Percentiles rank a stretch among this genome's conserved stretches.
Evolutionary conservation across 35 echinoderm and acorn worm species (phyloP).

Genomic region (Apostichopus parvimensis): DNA sequence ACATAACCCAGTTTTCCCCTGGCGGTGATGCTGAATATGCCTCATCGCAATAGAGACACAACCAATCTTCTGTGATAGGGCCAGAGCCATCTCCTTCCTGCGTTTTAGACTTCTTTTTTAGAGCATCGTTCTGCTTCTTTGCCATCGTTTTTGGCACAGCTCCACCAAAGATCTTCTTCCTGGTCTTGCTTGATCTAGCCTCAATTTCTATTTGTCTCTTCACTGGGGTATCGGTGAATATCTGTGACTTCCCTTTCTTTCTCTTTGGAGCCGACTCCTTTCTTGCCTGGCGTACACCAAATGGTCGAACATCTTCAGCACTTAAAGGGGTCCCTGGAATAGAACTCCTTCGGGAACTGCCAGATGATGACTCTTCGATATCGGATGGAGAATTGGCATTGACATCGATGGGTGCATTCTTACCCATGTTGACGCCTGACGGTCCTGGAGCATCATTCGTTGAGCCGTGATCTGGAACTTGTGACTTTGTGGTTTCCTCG

Average conservation of each 20-base stretch:
- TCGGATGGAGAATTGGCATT: neutral
- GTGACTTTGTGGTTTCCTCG: neutral
- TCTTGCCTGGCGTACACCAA: neutral
- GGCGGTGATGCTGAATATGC: neutral
- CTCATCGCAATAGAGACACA: conserved; percentile 16
- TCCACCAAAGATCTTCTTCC: neutral
- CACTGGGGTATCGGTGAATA: conserved; percentile 36
- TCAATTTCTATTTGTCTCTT: neutral
- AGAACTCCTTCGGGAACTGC: neutral
- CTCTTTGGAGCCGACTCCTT: conserved; percentile 9
- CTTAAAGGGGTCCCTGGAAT: neutral
- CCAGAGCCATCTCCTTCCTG: neutral
- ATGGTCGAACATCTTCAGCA: conserved; percentile 14
- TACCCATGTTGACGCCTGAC: neutral
- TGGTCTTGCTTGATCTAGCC: neutral
- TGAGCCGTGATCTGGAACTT: neutral
- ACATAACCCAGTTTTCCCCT: conserved; percentile 9
- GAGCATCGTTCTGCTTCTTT: neutral
- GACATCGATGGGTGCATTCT: neutral
- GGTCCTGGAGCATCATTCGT: neutral
- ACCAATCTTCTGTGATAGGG: neutral
- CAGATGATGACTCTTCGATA: neutral
- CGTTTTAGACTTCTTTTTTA: neutral
- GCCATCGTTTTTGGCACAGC: neutral
- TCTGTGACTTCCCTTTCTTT: conserved; percentile 2